Conservation (phyloP, 2,888 invertebrate genomes). For the Arge pagana region DNA sequence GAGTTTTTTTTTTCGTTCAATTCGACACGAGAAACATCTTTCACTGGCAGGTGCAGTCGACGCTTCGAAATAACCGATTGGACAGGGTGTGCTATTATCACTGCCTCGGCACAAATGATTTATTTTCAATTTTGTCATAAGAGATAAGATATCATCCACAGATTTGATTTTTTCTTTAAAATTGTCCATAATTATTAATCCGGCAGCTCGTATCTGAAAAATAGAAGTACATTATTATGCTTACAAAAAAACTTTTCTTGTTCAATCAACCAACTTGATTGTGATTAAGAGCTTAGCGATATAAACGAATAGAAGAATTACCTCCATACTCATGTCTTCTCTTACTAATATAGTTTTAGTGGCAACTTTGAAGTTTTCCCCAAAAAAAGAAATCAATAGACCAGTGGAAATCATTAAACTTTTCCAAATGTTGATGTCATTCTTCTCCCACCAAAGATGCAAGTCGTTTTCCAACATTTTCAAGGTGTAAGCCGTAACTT, state of each 20-base stretch:
- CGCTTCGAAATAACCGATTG: background rate
- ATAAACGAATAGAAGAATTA: background rate
- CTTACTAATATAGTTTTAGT: constrained; percentile 3
- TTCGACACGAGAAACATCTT: background rate
- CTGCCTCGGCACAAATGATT: background rate
- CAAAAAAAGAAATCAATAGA: background rate
- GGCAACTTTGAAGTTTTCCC: background rate
- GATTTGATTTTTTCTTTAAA: constrained; percentile 3
- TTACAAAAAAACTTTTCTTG: background rate
- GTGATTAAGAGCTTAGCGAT: too few relatives aligned
- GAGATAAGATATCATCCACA: background rate
- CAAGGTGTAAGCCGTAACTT: background rate
- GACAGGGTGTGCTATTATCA: background rate
- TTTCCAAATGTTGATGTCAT: background rate
- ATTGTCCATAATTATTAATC: background rate
- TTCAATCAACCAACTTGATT: too few relatives aligned
- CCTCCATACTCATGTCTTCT: constrained; percentile 6
- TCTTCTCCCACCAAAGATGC: constrained; percentile 2
- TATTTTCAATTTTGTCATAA: background rate
- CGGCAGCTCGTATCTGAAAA: background rate
- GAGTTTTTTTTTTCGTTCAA: background rate
- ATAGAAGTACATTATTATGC: background rate
- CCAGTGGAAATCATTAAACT: background rate
- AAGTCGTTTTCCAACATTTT: too few relatives aligned
- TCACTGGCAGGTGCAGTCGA: background rate